These are phyloP conservation scores for Steinernema khuongi DNA, from an alignment of 1,140 invertebrate genomes.

Conservation along the genomic window DNA sequence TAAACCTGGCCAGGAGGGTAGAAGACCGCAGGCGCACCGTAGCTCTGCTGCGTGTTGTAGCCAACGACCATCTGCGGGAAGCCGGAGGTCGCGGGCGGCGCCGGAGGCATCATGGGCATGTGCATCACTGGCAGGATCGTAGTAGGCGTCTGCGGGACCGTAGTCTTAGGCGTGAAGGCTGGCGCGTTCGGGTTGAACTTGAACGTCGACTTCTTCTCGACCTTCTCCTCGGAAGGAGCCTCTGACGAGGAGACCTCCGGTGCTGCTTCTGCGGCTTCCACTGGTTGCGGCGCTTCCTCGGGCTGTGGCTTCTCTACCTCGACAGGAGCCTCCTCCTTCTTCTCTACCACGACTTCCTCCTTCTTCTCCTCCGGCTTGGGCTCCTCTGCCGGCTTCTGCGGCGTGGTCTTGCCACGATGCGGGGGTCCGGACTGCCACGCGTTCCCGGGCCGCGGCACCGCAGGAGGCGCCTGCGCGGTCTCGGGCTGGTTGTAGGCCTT, in stretches of 20 bases:
- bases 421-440: neutral
- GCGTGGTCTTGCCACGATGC: neutral
- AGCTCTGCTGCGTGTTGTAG: neutral
- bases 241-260: neutral
- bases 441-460: neutral
- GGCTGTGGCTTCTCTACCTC: neutral
- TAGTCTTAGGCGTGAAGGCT: neutral
- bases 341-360: neutral
- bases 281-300: neutral
- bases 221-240: neutral
- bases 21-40: too few relatives aligned
- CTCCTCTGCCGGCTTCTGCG: neutral
- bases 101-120: neutral
- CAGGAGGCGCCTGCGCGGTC: neutral
- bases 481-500: neutral
- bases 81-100: too few relatives aligned
- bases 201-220: neutral
- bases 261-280: neutral
- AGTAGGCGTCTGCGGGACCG: neutral
- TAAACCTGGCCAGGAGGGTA: too few relatives aligned
- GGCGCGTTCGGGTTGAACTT: conserved; percentile 1
- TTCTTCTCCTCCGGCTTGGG: neutral
- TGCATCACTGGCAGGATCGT: neutral
- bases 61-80: neutral
- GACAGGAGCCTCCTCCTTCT: neutral